Evolutionary conservation across 2,113 vertebrate species (phyloP).

Genomic region (Antechinus stuartii): DNA sequence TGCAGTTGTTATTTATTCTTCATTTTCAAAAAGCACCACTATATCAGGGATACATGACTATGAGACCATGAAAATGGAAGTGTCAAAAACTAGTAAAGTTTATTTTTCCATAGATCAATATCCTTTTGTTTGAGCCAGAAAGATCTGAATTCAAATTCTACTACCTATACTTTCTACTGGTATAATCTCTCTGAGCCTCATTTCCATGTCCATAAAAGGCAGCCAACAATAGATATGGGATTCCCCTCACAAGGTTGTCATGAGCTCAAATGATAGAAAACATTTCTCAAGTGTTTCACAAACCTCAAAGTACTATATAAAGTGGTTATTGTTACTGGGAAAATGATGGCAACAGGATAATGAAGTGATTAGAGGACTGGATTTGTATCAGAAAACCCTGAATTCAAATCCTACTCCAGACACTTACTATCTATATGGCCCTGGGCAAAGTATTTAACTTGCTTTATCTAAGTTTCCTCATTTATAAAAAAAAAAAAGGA

Average conservation of each 20-base stretch:
- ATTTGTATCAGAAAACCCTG: background rate
- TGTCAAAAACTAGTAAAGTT: background rate
- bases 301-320: background rate
- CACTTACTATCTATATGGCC: background rate
- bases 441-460: background rate
- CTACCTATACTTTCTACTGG: background rate
- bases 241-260: background rate
- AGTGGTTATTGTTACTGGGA: background rate
- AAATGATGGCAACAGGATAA: background rate
- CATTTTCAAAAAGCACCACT: no score
- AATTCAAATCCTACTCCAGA: background rate
- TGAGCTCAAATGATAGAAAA: background rate
- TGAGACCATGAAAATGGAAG: background rate
- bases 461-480: background rate
- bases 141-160: background rate
- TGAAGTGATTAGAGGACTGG: background rate
- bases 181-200: background rate
- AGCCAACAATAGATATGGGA: background rate
- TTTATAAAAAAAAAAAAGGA: background rate
- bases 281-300: background rate
- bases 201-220: background rate
- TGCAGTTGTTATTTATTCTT: no score
- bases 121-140: background rate
- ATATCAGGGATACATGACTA: background rate
- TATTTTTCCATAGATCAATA: background rate